A percentile compares a stretch with the other conserved stretches of the same genome.
Evolutionary conservation across 2,888 invertebrate genomes (phyloP).

Genomic region (Axea sp.): DNA sequence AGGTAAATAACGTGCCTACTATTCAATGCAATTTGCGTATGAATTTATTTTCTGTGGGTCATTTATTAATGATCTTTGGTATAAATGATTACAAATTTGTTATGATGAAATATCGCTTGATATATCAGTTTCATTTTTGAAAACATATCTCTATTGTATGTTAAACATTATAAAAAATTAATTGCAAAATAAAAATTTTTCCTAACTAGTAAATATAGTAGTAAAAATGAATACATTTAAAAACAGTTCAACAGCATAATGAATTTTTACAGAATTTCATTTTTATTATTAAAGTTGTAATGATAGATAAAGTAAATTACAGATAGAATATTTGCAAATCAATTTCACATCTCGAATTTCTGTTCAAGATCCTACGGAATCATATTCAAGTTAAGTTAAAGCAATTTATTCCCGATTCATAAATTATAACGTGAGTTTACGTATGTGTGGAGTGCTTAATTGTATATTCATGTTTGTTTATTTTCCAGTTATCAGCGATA

Average conservation of each 20-base stretch:
- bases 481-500: constrained; percentile 64
- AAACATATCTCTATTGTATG: too few relatives aligned
- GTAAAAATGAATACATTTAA: too few relatives aligned
- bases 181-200: too few relatives aligned
- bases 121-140: too few relatives aligned
- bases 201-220: too few relatives aligned
- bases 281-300: constrained; percentile 19
- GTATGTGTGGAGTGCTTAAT: constrained; percentile 22
- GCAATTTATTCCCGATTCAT: constrained; percentile 26
- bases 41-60: not conserved
- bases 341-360: constrained; percentile 35
- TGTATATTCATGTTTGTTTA: constrained; percentile 12
- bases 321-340: constrained; percentile 33
- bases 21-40: constrained; percentile 2
- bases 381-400: constrained; percentile 30
- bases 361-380: constrained; percentile 22
- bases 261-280: not conserved
- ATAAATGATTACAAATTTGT: too few relatives aligned
- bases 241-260: too few relatives aligned
- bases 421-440: constrained; percentile 21
- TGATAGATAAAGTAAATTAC: constrained; percentile 16
- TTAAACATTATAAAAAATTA: too few relatives aligned
- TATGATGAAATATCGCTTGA: too few relatives aligned
- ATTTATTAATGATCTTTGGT: too few relatives aligned
- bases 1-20: constrained; percentile 35